phyloP scores from a whole-genome alignment of 2,888 invertebrate genomes.

The Tuta absoluta region DNA sequence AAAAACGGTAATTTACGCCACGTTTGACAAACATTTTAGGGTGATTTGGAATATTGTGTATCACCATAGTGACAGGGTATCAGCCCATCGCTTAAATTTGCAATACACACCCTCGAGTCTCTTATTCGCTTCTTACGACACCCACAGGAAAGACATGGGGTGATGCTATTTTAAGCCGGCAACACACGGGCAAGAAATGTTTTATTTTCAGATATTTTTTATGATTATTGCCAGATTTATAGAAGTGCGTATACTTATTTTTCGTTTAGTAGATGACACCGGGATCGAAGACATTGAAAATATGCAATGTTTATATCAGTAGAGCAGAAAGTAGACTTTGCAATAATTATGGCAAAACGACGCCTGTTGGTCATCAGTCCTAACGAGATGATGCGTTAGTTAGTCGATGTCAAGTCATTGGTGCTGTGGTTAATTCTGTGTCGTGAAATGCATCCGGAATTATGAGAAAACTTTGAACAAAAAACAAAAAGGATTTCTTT shows the following conservation, averaged over 20 bases:
- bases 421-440: conserved; percentile 51
- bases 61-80: too few relatives aligned
- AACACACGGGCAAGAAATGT: too few relatives aligned
- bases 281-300: conserved; percentile 32
- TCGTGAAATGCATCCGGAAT: conserved; percentile 53
- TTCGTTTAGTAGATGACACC: conserved; percentile 36
- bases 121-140: too few relatives aligned
- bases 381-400: conserved; percentile 38
- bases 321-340: conserved; percentile 39
- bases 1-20: too few relatives aligned
- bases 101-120: too few relatives aligned
- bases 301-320: conserved; percentile 36
- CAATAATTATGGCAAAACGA: conserved; percentile 45
- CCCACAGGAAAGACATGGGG: too few relatives aligned
- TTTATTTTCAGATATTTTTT: too few relatives aligned
- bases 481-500: conserved; percentile 42
- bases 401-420: conserved; percentile 50
- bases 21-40: too few relatives aligned
- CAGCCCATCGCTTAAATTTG: too few relatives aligned
- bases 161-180: too few relatives aligned
- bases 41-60: too few relatives aligned
- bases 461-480: conserved; percentile 26
- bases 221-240: conserved; percentile 42
- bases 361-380: conserved; percentile 43
- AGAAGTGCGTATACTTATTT: conserved; percentile 36